Percentiles rank a stretch among this genome's conserved stretches.
Conservation (phyloP, 2,113 vertebrate species). For the Melanostigma gelatinosum region DNA sequence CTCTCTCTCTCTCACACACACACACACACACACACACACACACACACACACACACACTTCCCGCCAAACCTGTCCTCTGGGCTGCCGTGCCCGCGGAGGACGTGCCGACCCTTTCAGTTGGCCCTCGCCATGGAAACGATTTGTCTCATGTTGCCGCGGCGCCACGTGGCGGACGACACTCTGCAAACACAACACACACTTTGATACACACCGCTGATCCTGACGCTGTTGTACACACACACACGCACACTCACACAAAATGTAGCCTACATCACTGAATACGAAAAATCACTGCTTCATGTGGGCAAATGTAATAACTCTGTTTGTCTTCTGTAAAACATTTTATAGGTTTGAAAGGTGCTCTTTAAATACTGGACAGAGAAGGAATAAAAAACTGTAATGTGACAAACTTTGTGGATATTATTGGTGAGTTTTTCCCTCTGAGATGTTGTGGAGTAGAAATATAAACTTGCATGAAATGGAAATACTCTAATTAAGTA, state of each 20-base stretch:
- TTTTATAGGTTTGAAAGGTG: too few relatives aligned
- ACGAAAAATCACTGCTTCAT: too few relatives aligned
- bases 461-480: not conserved
- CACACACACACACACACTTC: slow-evolving; percentile 40
- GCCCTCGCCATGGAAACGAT: slow-evolving; percentile 60
- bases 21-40: slow-evolving; percentile 12
- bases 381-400: too few relatives aligned
- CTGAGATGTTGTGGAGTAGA: not conserved
- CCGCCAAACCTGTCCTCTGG: slow-evolving; percentile 54
- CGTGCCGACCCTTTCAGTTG: slow-evolving; percentile 30
- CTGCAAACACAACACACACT: slow-evolving; percentile 45
- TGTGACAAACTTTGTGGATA: too few relatives aligned
- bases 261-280: too few relatives aligned
- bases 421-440: not conserved
- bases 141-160: slow-evolving; percentile 44
- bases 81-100: not conserved
- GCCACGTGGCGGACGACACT: slow-evolving; percentile 49
- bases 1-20: not conserved
- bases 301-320: too few relatives aligned
- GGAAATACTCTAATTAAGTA: not conserved
- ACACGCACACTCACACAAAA: not conserved
- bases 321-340: too few relatives aligned
- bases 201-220: not conserved
- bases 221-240: not conserved
- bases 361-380: too few relatives aligned